These are phyloP conservation scores for Aporophyla nigra DNA, from an alignment of 2,888 invertebrate species.

Conservation along the genomic window DNA sequence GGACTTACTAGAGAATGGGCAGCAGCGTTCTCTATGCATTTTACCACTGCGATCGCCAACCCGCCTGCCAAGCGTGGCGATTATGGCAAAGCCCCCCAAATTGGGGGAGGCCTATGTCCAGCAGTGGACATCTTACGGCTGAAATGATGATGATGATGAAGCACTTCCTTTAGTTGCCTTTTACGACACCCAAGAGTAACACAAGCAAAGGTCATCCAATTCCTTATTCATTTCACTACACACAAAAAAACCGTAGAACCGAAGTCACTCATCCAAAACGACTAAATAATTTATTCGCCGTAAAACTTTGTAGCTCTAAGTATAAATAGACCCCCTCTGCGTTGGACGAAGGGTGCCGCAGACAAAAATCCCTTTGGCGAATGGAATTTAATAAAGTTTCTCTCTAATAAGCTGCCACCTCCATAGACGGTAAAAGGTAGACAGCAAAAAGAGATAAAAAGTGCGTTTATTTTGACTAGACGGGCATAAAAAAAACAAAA, in stretches of 20 bases:
- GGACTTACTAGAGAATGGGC: too few species aligned
- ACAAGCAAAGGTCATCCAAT: neutral
- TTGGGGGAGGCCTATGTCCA: too few species aligned
- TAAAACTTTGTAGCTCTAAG: slow-evolving; percentile 11
- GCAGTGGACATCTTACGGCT: too few species aligned
- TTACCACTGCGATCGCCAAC: too few species aligned
- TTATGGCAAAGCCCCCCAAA: too few species aligned
- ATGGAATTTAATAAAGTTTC: slow-evolving; percentile 53
- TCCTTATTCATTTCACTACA: neutral
- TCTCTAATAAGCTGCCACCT: slow-evolving; percentile 35
- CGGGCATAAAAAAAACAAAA: neutral
- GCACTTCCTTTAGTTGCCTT: neutral
- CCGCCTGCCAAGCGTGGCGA: too few species aligned
- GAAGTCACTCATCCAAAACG: neutral
- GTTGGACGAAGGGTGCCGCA: slow-evolving; percentile 30
- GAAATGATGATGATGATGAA: too few species aligned
- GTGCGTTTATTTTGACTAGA: slow-evolving; percentile 4
- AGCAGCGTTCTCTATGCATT: too few species aligned
- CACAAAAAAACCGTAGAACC: neutral
- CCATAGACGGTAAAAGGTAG: slow-evolving; percentile 3
- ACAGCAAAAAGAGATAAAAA: neutral
- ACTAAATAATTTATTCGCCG: slow-evolving; percentile 18
- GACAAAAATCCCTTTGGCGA: slow-evolving; percentile 45
- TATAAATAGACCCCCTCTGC: slow-evolving; percentile 22
- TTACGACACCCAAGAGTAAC: slow-evolving; percentile 4